Evolutionary conservation across 2,113 vertebrate genomes (phyloP).

Genomic region (Percina caprodes): DNA sequence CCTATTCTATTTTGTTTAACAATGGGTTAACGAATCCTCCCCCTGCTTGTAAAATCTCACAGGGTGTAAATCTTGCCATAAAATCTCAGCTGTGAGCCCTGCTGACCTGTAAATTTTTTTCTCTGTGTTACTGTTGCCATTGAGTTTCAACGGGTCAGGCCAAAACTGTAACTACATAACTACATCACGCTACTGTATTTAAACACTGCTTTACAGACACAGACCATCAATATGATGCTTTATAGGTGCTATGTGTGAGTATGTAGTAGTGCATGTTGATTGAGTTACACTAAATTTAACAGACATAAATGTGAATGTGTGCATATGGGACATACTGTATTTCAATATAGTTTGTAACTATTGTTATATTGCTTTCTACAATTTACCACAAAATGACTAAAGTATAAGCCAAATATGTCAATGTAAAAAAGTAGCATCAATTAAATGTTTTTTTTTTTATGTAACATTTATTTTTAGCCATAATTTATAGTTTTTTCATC

Average conservation of each 20-base stretch:
- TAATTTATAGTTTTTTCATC: background rate
- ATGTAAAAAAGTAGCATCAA: background rate
- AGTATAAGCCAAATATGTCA: background rate
- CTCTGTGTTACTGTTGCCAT: constrained; percentile 63
- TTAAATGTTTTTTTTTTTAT: background rate
- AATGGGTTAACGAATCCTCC: constrained; percentile 75
- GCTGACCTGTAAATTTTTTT: constrained; percentile 79
- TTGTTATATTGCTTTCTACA: background rate
- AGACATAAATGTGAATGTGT: background rate
- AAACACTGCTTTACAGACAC: constrained; percentile 51
- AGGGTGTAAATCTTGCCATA: constrained; percentile 80
- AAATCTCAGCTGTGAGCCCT: constrained; percentile 83
- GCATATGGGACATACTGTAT: background rate
- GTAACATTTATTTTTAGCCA: background rate
- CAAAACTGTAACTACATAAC: constrained; percentile 72
- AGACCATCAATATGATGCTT: constrained; percentile 2
- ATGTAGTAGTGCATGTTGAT: background rate
- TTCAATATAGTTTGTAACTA: constrained; percentile 4
- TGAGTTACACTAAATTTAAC: background rate
- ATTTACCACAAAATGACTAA: constrained; percentile 1
- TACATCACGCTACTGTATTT: constrained; percentile 57
- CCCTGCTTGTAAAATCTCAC: constrained; percentile 73
- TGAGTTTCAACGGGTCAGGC: constrained; percentile 49
- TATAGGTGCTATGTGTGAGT: background rate
- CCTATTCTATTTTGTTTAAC: constrained; percentile 37